Base-by-base conservation (phyloP, 1,140 invertebrate species). In the Apolygus lucorum region DNA sequence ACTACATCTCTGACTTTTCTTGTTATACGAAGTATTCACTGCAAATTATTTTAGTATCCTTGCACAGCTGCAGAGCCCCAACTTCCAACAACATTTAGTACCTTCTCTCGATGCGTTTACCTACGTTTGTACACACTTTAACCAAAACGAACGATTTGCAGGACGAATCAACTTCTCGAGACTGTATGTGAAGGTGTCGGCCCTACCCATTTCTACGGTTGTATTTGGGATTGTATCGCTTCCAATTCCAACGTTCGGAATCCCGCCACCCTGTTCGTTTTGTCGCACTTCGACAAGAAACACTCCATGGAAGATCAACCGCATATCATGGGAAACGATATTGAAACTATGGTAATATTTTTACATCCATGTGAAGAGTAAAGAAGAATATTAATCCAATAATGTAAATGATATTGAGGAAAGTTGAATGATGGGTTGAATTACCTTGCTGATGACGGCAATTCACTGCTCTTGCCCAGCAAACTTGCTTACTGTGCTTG, bases 211-310 rank as follows among this genome's bases (percentile, higher is more conserved):
- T 96, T 95, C 79, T 96, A 94, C 79, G 89, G 89, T 0, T 92
- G 91, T 75, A 80, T 96, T 1, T 96, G 94, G 94, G 89, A 95
- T 76, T 91, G 90, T 76, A 83, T 95, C 24, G 84, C 89, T 28
- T 88, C 88, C 28, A 93, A 92, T 81, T 88, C 90, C 24, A 85
- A 85, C 2, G 89, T 95, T n/a, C 83, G 94, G 63, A 80, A 95
- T 71, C 90, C 91, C 2, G 94, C 91, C 21, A 88, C 94, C 70
- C 87, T 86, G 24, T 96, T 90, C 77, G 84, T 94, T 28, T 81
- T 93, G 67, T 81, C 84, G 22, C 92, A 95, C 80, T 95, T 91
- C 74, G 92, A 94, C 76, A 88, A 88, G 76, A 90, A 89, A 74
- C 77, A 88, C 70, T 82, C 85, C 13, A 91, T 93, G 84, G 89